Base-by-base conservation (phyloP, 2,888 invertebrate species). In the Griposia aprilina region DNA sequence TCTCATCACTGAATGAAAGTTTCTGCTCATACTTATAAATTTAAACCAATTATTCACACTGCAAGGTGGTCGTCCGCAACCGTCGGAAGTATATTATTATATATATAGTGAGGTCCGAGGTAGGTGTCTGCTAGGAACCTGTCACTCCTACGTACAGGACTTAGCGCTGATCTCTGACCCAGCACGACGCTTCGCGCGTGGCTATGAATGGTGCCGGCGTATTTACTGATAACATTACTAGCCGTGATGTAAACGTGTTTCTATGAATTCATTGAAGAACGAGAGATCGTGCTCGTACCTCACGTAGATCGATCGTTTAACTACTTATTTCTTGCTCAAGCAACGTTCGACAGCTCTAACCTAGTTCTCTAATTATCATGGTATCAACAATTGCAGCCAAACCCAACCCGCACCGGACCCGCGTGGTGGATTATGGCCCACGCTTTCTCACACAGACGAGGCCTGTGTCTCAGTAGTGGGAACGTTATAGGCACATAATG, bases 71-170 rank as follows among this genome's bases (percentile, higher is more conserved):
- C 52, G 52, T 26, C 13, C 3, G 4, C 11, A 78, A 60, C 67
- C 59, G 75, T 77, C 76, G 87, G 82, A 86, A 82, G 78, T 75
- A 20, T 30, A 69, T 70, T 75, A 60, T 86, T 82, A 82, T n/a
- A n/a, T n/a, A n/a, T n/a, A n/a, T 81, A 71, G 76, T 72, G 70
- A 50, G 66, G 52, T 66, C 50, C 59, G 65, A 75, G 30, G 79
- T 88, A 80, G 82, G 81, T 78, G 84, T 82, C 67, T 74, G 80
- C 69, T 81, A 76, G 82, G 78, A 83, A 84, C 81, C 83, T 88
- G 81, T 74, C 81, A 84, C 81, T 76, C 87, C 88, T 80, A 87
- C 87, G 78, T 78, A 52, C 52, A 63, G 63, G 75, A 77, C 71
- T 77, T 75, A 60, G 60, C 45, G 13, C 60, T 75, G 75, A 78